Conservation (phyloP, 2,888 invertebrate species). For the Philaethria dido region DNA sequence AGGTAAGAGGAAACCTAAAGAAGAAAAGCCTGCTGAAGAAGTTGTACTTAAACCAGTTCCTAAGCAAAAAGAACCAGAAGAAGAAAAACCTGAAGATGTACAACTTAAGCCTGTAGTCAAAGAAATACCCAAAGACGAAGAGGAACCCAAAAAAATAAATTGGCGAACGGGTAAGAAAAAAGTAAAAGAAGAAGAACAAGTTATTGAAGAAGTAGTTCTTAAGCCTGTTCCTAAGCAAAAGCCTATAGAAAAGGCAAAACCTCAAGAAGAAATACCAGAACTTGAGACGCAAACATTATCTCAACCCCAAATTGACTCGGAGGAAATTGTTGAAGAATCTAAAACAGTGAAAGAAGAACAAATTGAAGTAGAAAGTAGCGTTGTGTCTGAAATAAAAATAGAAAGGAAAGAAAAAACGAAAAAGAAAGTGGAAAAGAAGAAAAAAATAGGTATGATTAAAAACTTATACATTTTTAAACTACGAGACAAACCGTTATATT, state of each 20-base stretch:
- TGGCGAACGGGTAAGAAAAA: slow-evolving; percentile 39
- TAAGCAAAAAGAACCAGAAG: slow-evolving; percentile 54
- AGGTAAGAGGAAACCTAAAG: slow-evolving; percentile 50
- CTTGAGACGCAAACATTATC: neutral
- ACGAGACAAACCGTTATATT: neutral
- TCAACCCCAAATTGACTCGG: neutral
- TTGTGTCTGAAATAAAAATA: slow-evolving; percentile 50
- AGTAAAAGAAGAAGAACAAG: slow-evolving; percentile 56
- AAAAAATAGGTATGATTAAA: slow-evolving; percentile 13
- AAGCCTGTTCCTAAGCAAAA: slow-evolving; percentile 62
- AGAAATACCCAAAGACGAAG: slow-evolving; percentile 48
- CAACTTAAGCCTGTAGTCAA: slow-evolving; percentile 47
- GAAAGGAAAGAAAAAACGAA: slow-evolving; percentile 53
- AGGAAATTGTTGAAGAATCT: slow-evolving; percentile 52
- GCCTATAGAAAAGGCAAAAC: slow-evolving; percentile 62
- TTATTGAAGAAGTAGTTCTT: slow-evolving; percentile 58
- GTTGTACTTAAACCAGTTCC: slow-evolving; percentile 4
- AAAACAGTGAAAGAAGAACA: slow-evolving; percentile 43
- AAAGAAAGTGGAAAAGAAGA: slow-evolving; percentile 9
- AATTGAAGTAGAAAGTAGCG: slow-evolving; percentile 46
- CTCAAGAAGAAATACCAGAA: slow-evolving; percentile 58
- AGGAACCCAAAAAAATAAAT: slow-evolving; percentile 65
- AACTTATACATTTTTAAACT: neutral
- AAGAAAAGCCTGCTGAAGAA: slow-evolving; percentile 56
- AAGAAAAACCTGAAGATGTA: slow-evolving; percentile 57